These are phyloP conservation scores for Corythornis leucogaster DNA, from an alignment of 2,797 vertebrate genomes.

Conservation along the genomic window DNA sequence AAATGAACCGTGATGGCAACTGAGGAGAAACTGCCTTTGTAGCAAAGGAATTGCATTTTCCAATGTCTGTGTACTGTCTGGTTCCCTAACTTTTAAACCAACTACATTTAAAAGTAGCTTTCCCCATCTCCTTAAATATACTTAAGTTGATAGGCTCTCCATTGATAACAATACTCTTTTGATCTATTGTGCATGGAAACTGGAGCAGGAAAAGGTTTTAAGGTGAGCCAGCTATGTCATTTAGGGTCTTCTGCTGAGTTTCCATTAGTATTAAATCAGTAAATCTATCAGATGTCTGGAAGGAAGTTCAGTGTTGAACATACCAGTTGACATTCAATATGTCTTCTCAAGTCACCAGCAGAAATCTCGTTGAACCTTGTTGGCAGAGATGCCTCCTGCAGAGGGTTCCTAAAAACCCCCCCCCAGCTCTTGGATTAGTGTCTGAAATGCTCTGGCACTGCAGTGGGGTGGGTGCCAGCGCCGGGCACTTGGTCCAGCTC, in stretches of 20 bases:
- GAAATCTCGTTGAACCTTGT: neutral
- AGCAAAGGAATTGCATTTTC: neutral
- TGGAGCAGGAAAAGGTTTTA: conserved; percentile 36
- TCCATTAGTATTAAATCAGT: conserved; percentile 46
- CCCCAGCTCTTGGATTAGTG: neutral
- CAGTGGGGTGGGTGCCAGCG: neutral
- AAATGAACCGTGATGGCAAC: neutral
- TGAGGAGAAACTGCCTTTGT: neutral
- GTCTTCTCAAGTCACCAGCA: conserved; percentile 27
- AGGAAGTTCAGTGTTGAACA: conserved; percentile 53
- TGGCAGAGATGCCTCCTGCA: conserved; percentile 30
- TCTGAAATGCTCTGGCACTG: conserved; percentile 18
- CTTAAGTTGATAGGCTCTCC: neutral
- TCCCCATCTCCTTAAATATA: neutral
- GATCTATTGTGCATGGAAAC: conserved; percentile 43
- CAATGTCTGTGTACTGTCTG: neutral
- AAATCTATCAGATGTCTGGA: conserved; percentile 45
- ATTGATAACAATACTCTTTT: conserved; percentile 31
- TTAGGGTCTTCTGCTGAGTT: conserved; percentile 53
- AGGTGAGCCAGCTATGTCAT: conserved; percentile 44
- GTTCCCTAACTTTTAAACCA: neutral
- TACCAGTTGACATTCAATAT: conserved; percentile 32
- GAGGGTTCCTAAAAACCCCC: conserved; percentile 26
- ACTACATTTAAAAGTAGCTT: conserved; percentile 9
- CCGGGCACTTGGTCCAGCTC: conserved; percentile 4